phyloP scores from a whole-genome alignment of 2,888 invertebrate genomes.

The Chrysolina oricalcia region DNA sequence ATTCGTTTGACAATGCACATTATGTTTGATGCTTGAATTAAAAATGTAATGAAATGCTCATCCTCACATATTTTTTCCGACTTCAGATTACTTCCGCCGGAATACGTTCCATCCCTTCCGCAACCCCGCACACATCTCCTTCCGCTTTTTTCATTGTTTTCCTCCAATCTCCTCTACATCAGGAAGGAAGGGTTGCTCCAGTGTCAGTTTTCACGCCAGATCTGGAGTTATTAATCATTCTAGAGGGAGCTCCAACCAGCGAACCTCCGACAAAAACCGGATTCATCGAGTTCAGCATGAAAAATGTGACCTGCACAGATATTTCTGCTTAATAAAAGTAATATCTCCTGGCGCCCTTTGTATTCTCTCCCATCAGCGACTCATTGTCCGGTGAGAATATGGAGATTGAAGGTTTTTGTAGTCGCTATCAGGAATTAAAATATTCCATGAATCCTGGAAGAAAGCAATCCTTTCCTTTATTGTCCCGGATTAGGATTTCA shows the following conservation, averaged over 20 bases:
- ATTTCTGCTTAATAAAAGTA: conserved; percentile 28
- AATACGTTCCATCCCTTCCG: neutral
- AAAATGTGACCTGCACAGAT: conserved; percentile 26
- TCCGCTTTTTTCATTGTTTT: conserved; percentile 14
- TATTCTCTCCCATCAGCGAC: neutral
- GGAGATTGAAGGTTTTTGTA: conserved; percentile 6
- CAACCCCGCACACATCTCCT: neutral
- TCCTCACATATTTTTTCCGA: neutral
- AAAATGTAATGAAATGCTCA: neutral
- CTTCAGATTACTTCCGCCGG: neutral
- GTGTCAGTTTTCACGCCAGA: conserved; percentile 33
- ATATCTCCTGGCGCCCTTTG: conserved; percentile 7
- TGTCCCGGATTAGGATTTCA: neutral
- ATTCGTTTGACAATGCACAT: no score
- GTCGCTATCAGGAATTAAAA: neutral
- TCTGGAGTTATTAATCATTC: conserved; percentile 29
- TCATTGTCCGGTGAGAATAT: conserved; percentile 9
- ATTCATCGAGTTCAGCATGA: conserved; percentile 24
- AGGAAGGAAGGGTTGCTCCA: conserved; percentile 20
- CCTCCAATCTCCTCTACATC: conserved; percentile 3
- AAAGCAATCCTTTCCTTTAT: neutral
- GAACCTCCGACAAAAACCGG: conserved; percentile 6
- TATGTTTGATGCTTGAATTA: neutral
- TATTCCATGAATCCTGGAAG: neutral
- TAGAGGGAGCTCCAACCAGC: neutral